Evolutionary conservation across 1,140 invertebrate genomes (phyloP).

Genomic region (Zophobas morio): DNA sequence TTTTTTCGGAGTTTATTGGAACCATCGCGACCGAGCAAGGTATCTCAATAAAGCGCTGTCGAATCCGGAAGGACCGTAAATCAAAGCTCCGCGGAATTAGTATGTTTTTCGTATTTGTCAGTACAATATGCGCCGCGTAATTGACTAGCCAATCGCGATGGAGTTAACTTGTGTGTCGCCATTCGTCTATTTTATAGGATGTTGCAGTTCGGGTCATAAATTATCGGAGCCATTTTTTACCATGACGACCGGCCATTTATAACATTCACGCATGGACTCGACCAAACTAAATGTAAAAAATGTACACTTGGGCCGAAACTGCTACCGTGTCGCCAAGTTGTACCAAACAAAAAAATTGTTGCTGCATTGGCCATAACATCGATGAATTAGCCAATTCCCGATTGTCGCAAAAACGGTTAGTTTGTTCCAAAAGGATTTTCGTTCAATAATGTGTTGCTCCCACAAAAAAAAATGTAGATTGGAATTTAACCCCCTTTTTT

Average conservation of each 20-base stretch:
- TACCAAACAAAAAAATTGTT: too few relatives aligned
- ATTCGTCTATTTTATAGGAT: constrained; percentile 45
- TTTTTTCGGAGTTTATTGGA: constrained; percentile 14
- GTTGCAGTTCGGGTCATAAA: constrained; percentile 36
- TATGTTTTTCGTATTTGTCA: constrained; percentile 51
- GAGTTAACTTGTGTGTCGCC: constrained; percentile 36
- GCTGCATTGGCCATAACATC: too few relatives aligned
- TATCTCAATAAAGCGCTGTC: constrained; percentile 22
- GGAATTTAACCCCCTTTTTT: too few relatives aligned
- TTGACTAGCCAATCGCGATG: constrained; percentile 42
- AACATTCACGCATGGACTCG: constrained; percentile 22
- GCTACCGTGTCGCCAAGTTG: too few relatives aligned
- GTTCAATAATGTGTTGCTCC: too few relatives aligned
- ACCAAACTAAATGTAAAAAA: constrained; percentile 10
- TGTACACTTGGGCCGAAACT: too few relatives aligned
- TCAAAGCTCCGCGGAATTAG: constrained; percentile 41
- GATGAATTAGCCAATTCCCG: too few relatives aligned
- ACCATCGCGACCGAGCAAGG: neutral
- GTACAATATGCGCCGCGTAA: constrained; percentile 48
- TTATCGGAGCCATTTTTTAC: constrained; percentile 38
- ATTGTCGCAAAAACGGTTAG: too few relatives aligned
- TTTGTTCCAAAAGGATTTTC: too few relatives aligned
- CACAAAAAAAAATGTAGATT: too few relatives aligned
- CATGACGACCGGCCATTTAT: constrained; percentile 36
- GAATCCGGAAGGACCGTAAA: constrained; percentile 8